A percentile compares a stretch with the other conserved stretches of the same genome.
Evolutionary conservation across 2,888 invertebrate species (phyloP).

Genomic region (Dolomedes plantarius): DNA sequence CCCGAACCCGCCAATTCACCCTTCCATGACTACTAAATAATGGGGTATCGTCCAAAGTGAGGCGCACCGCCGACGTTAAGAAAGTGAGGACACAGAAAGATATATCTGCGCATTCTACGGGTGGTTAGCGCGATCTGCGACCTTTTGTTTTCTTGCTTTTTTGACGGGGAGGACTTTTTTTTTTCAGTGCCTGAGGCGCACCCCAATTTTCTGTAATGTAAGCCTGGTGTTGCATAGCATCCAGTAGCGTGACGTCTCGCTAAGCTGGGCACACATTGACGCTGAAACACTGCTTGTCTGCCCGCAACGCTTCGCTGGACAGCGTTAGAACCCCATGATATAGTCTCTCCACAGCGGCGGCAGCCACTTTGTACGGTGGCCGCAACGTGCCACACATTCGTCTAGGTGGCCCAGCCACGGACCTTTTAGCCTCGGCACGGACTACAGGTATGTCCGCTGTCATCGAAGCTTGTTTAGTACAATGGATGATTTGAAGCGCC

Average conservation of each 20-base stretch:
- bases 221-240: constrained; percentile 70
- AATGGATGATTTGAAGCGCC: constrained; percentile 36
- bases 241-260: constrained; percentile 69
- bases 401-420: constrained; percentile 3
- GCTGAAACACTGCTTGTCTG: constrained; percentile 65
- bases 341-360: constrained; percentile 14
- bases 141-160: constrained; percentile 60
- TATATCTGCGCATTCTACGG: constrained; percentile 60
- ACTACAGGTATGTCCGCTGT: constrained; percentile 36
- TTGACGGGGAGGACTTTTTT: constrained; percentile 21
- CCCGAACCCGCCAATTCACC: constrained; percentile 45
- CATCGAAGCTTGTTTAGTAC: constrained; percentile 41
- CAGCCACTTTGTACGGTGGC: constrained; percentile 45
- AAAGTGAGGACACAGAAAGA: constrained; percentile 58
- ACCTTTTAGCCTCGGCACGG: constrained; percentile 30
- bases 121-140: constrained; percentile 64
- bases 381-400: constrained; percentile 23
- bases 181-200: constrained; percentile 57
- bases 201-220: constrained; percentile 72
- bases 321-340: constrained; percentile 57
- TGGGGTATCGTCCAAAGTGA: constrained; percentile 62
- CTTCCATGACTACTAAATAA: constrained; percentile 70
- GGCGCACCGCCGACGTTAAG: constrained; percentile 46
- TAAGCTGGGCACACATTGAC: constrained; percentile 69
- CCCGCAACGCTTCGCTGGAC: constrained; percentile 48